phyloP scores from a whole-genome alignment of 2,113 vertebrate genomes.

The Terrapene triunguis region DNA sequence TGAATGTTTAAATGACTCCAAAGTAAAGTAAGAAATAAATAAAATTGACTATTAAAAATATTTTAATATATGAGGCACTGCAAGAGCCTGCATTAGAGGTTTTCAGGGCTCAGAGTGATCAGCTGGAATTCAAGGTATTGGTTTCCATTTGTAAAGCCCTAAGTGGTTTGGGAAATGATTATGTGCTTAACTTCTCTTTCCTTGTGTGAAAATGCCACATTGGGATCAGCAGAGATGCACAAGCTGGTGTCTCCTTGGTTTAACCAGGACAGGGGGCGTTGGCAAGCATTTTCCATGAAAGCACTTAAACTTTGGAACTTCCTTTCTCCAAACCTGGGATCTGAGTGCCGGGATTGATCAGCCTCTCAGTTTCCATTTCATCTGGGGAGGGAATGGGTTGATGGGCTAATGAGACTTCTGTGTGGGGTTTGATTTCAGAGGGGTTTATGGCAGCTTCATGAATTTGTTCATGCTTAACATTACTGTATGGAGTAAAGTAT shows the following conservation, averaged over 20 bases:
- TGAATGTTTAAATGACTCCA: background rate
- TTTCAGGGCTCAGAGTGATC: background rate
- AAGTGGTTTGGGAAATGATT: background rate
- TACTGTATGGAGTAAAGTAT: background rate
- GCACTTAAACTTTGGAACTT: background rate
- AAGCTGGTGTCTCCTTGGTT: background rate
- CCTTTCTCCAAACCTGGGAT: background rate
- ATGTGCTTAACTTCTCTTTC: background rate
- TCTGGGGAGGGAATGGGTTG: background rate
- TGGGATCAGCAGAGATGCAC: background rate
- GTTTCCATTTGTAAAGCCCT: background rate
- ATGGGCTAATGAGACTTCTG: background rate
- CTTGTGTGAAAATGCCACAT: background rate
- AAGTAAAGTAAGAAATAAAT: conserved; percentile 33
- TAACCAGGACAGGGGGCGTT: background rate
- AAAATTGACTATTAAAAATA: background rate
- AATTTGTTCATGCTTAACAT: background rate
- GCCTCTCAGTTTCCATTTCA: background rate
- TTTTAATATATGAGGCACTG: conserved; percentile 2
- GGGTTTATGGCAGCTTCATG: background rate
- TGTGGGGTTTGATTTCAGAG: background rate
- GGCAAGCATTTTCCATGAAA: background rate
- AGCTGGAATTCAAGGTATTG: background rate
- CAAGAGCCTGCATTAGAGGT: conserved; percentile 4
- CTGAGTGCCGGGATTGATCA: background rate